phyloP scores from a whole-genome alignment of 2,888 invertebrate genomes.

The Tholera decimalis region DNA sequence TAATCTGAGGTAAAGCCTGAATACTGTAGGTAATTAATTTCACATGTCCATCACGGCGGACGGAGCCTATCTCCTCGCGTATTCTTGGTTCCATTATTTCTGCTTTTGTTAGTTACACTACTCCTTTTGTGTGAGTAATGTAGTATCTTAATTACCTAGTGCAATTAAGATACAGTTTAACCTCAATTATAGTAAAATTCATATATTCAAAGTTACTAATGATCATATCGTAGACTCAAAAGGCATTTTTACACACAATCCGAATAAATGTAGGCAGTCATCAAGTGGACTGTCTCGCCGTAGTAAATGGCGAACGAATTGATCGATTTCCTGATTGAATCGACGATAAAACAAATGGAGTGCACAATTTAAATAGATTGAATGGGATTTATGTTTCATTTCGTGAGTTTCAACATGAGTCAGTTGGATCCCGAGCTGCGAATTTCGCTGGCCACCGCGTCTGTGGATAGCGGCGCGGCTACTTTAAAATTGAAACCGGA shows the following conservation, averaged over 20 bases:
- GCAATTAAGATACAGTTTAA: constrained; percentile 10
- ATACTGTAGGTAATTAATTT: constrained; percentile 74
- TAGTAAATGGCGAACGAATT: constrained; percentile 78
- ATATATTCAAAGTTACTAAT: constrained; percentile 27
- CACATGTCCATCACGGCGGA: constrained; percentile 70
- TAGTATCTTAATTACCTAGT: constrained; percentile 31
- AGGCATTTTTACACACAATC: constrained; percentile 44
- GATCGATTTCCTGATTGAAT: constrained; percentile 84
- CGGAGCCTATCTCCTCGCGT: constrained; percentile 59
- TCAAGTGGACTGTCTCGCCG: constrained; percentile 61
- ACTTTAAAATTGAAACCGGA: constrained; percentile 67
- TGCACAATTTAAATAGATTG: constrained; percentile 89
- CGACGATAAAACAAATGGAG: constrained; percentile 88
- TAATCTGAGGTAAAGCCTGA: constrained; percentile 38
- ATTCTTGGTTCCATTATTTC: constrained; percentile 71
- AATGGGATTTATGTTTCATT: constrained; percentile 89
- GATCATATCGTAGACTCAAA: constrained; percentile 24
- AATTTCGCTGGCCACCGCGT: constrained; percentile 53
- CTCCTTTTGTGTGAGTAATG: constrained; percentile 32
- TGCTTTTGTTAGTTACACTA: constrained; percentile 23
- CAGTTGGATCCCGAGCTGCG: constrained; percentile 66
- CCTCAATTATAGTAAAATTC: constrained; percentile 28
- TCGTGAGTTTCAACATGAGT: constrained; percentile 79
- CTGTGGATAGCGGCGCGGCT: constrained; percentile 32
- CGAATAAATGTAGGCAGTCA: constrained; percentile 56